phyloP scores from a whole-genome alignment of 2,113 vertebrate species.

The Nerophis lumbriciformis region DNA sequence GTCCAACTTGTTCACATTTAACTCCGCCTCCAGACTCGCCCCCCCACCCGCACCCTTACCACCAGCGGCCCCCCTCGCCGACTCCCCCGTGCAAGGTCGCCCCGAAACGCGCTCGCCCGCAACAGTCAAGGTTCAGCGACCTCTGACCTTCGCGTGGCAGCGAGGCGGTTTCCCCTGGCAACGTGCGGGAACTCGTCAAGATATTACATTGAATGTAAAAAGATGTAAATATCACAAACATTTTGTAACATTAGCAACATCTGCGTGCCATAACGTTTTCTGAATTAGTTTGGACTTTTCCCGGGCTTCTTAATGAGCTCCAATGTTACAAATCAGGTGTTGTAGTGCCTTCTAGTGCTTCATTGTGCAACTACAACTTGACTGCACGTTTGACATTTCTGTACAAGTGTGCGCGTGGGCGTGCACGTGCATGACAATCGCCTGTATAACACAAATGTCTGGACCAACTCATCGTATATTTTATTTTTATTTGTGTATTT shows the following conservation, averaged over 20 bases:
- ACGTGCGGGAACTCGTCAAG: no score
- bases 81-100: slow-evolving; percentile 47
- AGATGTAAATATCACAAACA: no score
- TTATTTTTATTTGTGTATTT: slow-evolving; percentile 17
- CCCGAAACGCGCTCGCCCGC: slow-evolving; percentile 52
- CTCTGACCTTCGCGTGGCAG: background rate
- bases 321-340: background rate
- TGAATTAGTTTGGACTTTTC: no score
- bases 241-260: no score
- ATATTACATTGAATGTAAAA: no score
- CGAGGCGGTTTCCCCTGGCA: background rate
- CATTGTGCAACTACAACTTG: no score
- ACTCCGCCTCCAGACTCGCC: slow-evolving; percentile 87
- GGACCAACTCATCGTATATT: background rate
- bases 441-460: no score
- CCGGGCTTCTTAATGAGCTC: no score
- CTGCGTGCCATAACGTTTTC: no score
- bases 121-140: slow-evolving; percentile 47
- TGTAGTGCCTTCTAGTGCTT: background rate
- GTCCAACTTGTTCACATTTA: slow-evolving; percentile 97
- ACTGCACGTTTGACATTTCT: no score
- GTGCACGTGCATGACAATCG: no score
- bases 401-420: background rate
- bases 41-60: slow-evolving; percentile 62
- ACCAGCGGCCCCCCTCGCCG: slow-evolving; percentile 35